Base-by-base conservation (phyloP, 2,113 vertebrate species). In the Zapornia atra region DNA sequence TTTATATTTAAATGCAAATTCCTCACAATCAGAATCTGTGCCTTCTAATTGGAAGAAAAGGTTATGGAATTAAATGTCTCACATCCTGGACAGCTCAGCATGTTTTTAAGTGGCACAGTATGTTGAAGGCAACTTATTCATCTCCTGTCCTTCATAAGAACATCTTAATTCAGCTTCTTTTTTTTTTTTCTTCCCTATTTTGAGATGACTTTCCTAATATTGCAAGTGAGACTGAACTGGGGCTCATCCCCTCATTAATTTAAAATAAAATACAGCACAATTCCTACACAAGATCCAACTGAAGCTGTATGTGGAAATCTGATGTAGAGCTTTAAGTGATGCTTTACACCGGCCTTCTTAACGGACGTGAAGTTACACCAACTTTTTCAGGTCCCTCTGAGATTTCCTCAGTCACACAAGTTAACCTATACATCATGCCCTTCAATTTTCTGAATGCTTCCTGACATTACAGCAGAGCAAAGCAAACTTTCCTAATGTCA, bases 1-100 rank as follows among this genome's bases (percentile, higher is more conserved):
- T 92, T 77, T 89, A 50, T 44, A 94, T 17, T 68, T 65, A 87
- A 96, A 95, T 93, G 83, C 83, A 97, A 91, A 92, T 76, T 68
- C 86, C 68, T 88, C 56, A 63, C 89, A 94, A 92, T 92, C 81
- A 95, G 70, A 72, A 75, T 50, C 68, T 36, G 31, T 25, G 50
- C 36, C 69, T 94, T 82, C 75, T 82, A 94, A 95, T 28, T 82
- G 75, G 70, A 72, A 93, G 80, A 83, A 92, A 89, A 90, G 80
- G 76, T 88, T 95, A 94, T 50, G 60, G 69, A 93, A 92, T 92
- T 48, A 88, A 90, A 63, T 10, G 14, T 46, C 64, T 48, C 1
- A 0, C 57, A 78, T 80, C 61, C 78, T 28, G 59, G 91, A 95
- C 91, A 94, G 54, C 81, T 92, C 96, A 86, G 83, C 70, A 63